phyloP scores from a whole-genome alignment of 2,113 vertebrate genomes.

The Taurulus bubalis region DNA sequence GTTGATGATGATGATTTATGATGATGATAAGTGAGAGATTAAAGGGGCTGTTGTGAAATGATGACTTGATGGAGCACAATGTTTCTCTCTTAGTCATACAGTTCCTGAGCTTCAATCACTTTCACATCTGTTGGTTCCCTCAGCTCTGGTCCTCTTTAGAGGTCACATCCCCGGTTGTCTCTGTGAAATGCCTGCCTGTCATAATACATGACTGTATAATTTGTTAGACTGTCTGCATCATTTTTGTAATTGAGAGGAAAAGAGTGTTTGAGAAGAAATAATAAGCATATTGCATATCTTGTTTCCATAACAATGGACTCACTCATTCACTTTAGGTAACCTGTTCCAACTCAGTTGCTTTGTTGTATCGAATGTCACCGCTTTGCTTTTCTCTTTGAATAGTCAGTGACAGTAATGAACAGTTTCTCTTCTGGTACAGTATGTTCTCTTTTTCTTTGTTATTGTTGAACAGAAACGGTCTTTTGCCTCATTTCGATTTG shows the following conservation, averaged over 20 bases:
- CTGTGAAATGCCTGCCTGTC: conserved; percentile 1
- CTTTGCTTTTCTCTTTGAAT: not conserved
- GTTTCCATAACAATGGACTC: conserved; percentile 26
- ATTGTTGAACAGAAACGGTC: not conserved
- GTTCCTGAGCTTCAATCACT: conserved; percentile 19
- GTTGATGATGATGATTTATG: conserved; percentile 6
- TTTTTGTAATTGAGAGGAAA: not conserved
- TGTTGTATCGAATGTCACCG: conserved; percentile 2
- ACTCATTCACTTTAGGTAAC: conserved; percentile 30
- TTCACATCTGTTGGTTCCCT: conserved; percentile 23
- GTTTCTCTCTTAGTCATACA: not conserved
- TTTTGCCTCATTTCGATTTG: not conserved
- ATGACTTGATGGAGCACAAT: not conserved
- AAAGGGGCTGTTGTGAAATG: not conserved
- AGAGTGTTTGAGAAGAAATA: not conserved
- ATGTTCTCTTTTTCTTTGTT: not conserved
- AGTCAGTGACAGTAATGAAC: conserved; percentile 8
- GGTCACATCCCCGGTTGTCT: not conserved
- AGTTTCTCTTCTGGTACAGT: not conserved
- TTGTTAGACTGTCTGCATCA: not conserved
- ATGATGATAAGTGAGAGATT: not conserved
- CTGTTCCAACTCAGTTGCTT: conserved; percentile 20
- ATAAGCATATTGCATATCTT: conserved; percentile 3
- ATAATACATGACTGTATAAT: not conserved
- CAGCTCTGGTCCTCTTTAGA: not conserved